Evolutionary conservation across 2,113 vertebrate species (phyloP).

Genomic region (Nesoenas mayeri): DNA sequence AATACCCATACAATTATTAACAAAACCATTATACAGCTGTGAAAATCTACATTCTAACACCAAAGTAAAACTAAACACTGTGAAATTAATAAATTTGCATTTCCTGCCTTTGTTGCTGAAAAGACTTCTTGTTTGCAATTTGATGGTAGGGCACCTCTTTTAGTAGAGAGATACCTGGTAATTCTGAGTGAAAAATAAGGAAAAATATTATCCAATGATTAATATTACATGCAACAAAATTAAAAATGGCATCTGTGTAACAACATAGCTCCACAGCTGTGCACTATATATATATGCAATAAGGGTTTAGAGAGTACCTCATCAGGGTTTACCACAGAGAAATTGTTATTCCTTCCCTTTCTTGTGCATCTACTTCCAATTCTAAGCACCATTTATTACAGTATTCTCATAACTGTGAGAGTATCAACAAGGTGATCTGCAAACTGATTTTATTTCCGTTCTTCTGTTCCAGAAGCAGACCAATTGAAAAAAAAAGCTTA

Average conservation of each 20-base stretch:
- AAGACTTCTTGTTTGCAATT: not conserved
- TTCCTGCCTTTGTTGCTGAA: not conserved
- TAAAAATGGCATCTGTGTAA: not conserved
- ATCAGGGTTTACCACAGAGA: not conserved
- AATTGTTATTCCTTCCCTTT: not conserved
- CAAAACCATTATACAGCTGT: not conserved
- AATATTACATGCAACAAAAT: not conserved
- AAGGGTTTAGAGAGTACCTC: not conserved
- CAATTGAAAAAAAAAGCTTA: not conserved
- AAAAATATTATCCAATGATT: not conserved
- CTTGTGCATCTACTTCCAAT: not conserved
- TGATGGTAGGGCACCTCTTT: not conserved
- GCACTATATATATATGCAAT: not conserved
- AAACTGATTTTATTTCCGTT: not conserved
- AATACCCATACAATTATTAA: not conserved
- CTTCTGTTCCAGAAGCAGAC: not conserved
- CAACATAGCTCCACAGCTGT: not conserved
- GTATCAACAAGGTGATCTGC: not conserved
- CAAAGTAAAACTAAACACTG: not conserved
- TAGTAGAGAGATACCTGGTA: not conserved
- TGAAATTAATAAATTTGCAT: not conserved
- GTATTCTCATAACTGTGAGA: not conserved
- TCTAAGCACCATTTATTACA: not conserved
- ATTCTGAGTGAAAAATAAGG: not conserved
- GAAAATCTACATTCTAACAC: not conserved